Percentiles rank a stretch among this genome's conserved stretches.
These are phyloP conservation scores for Heliopora coerulea DNA, from an alignment of 92 coral and sea anemone species.

Conservation along the genomic window DNA sequence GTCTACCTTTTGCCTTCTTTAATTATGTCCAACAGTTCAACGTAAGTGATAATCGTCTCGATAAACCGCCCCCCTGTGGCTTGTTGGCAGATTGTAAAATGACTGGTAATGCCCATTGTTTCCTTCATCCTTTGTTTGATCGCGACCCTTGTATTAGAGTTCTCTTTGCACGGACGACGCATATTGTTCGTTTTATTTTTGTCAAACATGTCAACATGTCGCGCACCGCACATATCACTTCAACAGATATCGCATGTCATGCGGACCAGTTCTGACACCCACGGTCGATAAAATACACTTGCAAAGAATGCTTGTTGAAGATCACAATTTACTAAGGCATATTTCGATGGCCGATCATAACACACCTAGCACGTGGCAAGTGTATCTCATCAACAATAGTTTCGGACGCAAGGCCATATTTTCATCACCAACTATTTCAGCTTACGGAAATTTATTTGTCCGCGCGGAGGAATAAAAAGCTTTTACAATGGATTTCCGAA, in stretches of 20 bases:
- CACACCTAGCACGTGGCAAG: too few relatives aligned
- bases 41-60: slow-evolving; percentile 28
- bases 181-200: too few relatives aligned
- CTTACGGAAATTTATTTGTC: not conserved
- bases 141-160: not conserved
- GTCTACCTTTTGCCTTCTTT: not conserved
- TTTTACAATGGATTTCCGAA: not conserved
- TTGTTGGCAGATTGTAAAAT: slow-evolving; percentile 37
- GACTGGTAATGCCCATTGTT: not conserved
- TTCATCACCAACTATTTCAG: not conserved
- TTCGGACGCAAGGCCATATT: not conserved
- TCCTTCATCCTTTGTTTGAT: not conserved
- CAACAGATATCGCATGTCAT: too few relatives aligned
- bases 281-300: too few relatives aligned
- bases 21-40: slow-evolving; percentile 23
- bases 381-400: too few relatives aligned
- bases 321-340: too few relatives aligned
- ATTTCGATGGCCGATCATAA: too few relatives aligned
- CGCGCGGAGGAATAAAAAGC: not conserved
- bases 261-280: too few relatives aligned
- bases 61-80: slow-evolving; percentile 48
- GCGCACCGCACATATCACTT: too few relatives aligned
- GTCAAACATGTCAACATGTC: too few relatives aligned
- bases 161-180: not conserved
- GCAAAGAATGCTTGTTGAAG: too few relatives aligned